phyloP scores from a whole-genome alignment of 2,797 vertebrate species.

The Sebastes matsubarae region DNA sequence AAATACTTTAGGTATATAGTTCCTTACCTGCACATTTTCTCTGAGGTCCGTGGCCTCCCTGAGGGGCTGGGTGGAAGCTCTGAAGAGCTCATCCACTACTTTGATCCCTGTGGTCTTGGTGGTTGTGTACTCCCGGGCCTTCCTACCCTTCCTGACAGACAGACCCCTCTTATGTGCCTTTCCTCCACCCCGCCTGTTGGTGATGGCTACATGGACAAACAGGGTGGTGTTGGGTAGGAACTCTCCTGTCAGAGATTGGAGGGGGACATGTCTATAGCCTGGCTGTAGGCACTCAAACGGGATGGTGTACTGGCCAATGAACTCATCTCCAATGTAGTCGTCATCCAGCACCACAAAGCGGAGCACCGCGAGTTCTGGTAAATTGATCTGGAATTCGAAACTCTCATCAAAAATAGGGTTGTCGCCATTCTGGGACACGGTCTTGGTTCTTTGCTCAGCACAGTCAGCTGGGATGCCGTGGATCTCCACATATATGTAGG shows the following conservation, averaged over 20 bases:
- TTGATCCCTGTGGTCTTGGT: conserved; percentile 92
- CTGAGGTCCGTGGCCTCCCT: conserved; percentile 93
- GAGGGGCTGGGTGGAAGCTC: conserved; percentile 90
- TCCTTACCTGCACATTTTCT: conserved; percentile 93
- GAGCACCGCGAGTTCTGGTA: conserved; percentile 90
- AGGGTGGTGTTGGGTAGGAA: conserved; percentile 89
- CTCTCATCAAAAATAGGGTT: conserved; percentile 94
- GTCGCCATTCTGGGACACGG: conserved; percentile 90
- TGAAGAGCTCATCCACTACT: conserved; percentile 92
- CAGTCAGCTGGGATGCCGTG: conserved; percentile 93
- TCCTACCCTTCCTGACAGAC: conserved; percentile 88
- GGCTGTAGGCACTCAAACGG: conserved; percentile 94
- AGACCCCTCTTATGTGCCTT: conserved; percentile 90
- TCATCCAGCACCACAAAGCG: conserved; percentile 93
- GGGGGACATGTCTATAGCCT: conserved; percentile 90
- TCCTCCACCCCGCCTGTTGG: conserved; percentile 89
- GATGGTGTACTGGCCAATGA: conserved; percentile 95
- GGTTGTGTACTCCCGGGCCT: conserved; percentile 91
- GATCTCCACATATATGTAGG: conserved; percentile 93
- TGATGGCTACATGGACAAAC: conserved; percentile 93
- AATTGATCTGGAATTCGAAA: conserved; percentile 94
- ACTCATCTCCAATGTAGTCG: conserved; percentile 94
- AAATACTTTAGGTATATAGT: neutral
- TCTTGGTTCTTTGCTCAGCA: conserved; percentile 92
- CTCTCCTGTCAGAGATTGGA: conserved; percentile 90